Conservation (phyloP, 2,797 vertebrate species). For the Cyclura pinguis region DNA sequence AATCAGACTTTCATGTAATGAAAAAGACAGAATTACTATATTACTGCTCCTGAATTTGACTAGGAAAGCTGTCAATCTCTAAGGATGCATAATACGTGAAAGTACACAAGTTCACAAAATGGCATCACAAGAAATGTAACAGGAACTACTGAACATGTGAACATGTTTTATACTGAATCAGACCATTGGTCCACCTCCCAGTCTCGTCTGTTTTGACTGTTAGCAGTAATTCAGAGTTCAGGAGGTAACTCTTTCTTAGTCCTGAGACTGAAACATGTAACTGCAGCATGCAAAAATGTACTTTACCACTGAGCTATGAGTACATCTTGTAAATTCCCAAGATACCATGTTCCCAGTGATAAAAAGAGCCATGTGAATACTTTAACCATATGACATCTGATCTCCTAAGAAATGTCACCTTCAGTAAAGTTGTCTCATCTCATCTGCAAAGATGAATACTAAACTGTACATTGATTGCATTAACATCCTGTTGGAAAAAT, state of each 20-base stretch:
- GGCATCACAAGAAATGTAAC: neutral
- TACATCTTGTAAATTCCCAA: neutral
- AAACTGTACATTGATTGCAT: neutral
- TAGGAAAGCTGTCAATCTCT: neutral
- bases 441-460: neutral
- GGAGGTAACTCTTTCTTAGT: neutral
- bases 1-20: neutral
- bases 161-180: neutral
- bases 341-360: neutral
- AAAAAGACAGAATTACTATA: no score
- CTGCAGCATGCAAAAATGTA: neutral
- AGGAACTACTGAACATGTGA: neutral
- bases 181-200: neutral
- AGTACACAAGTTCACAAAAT: neutral
- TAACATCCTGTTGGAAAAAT: neutral
- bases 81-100: neutral
- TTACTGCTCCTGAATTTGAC: neutral
- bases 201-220: neutral
- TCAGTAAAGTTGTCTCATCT: neutral
- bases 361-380: neutral
- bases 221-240: neutral
- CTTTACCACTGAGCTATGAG: neutral
- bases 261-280: neutral
- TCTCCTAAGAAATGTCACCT: neutral
- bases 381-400: neutral